Base-by-base conservation (phyloP, 30 jellyfish, hydroid and myxozoan species). In the Aurelia aurita region DNA sequence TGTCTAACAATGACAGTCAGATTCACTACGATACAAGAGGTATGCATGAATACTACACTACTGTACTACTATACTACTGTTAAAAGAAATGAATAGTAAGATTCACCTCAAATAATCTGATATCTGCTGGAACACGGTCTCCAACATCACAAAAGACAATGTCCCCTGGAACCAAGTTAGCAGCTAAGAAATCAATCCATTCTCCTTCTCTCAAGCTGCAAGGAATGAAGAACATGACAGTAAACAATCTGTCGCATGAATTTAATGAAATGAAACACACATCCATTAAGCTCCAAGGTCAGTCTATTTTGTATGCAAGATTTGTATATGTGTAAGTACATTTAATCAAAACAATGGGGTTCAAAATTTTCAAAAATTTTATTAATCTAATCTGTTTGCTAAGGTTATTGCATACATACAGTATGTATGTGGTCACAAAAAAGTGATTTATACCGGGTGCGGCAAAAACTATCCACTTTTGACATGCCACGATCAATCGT, bases 91-190 rank as follows among this genome's bases (percentile, higher is more conserved):
- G 28, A 19, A 31, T 39, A 49, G 1, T 12, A 39, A 21, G 12
- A 64, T 74, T n/a, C 31, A 91, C 98, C 87, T 92, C 97, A 78
- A 87, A 80, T 43, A 92, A 77, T 19, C 97, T 34, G 39, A 92
- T 69, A 58, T 92, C 98, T 20, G 98, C 98, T 20, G 98, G 98
- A 14, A 92, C 96, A 28, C 98, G 77, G 82, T 92, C 98, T 22
- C 98, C 98, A 43, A 61, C 85, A 54, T 79, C 92, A 53, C 93
- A 71, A 34, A 28, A 34, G 5, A 92, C 88, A 58, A 92, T 84
- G 63, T 92, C 98, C 3, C 98, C 98, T 20, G 98, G 98, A 26
- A 92, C 98, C 34, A 92, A 87, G n/a, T 92, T 89, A 19, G 85
- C 83, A 21, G 98, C 98, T 19, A 92, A 73, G 35, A 92, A 87